Base-by-base conservation (phyloP, 1,140 invertebrate genomes). In the Helicorthomorpha holstii region DNA sequence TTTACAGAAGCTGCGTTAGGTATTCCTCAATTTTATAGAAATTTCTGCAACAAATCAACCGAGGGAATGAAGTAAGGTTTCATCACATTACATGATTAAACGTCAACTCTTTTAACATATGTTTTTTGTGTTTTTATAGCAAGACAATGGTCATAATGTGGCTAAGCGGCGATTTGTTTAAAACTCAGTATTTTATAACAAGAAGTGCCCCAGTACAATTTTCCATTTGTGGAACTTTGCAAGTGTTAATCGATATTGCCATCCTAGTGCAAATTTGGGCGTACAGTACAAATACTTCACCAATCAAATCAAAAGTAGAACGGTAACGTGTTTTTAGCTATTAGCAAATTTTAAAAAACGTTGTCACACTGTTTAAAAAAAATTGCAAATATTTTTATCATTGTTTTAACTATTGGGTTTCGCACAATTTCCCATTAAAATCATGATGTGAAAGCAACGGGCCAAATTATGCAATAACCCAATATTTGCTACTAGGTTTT, bases 1-100 rank as follows among this genome's bases (percentile, higher is more conserved):
- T 85, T 98, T 64, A 90, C 85, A 4, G 95, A 98, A 72, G 93
- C 95, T 22, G 89, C 96, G 82, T 69, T 98, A 22, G 95, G 90
- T 53, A 76, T 83, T 14, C 92, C 92, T 27, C 93, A 98, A 69
- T 83, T 97, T 62, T 72, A 88, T 44, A 80, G 82, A 61, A 97
- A 97, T 71, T 82, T 77, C 61, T 72, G 75, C 55, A 86, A 86
- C 60, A 87, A 90, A 69, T 95, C 91, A 45, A 96, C 91, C 7
- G 77, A 82, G 63, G 93, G 93, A 64, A 96, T 97, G 92, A 97
- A 92, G 92, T 95, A 71, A 67, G 2, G 26, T 26, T n/a, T 27
- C n/a, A 19, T 14, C 41, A 27, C 25, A 41, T 29, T 16, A 42
- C 27, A 48, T 52, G 50, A n/a, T 27, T 49, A 53, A 29, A 29